Conservation (phyloP, 1,140 invertebrate genomes). For the Pygmarrhopalites habei region DNA sequence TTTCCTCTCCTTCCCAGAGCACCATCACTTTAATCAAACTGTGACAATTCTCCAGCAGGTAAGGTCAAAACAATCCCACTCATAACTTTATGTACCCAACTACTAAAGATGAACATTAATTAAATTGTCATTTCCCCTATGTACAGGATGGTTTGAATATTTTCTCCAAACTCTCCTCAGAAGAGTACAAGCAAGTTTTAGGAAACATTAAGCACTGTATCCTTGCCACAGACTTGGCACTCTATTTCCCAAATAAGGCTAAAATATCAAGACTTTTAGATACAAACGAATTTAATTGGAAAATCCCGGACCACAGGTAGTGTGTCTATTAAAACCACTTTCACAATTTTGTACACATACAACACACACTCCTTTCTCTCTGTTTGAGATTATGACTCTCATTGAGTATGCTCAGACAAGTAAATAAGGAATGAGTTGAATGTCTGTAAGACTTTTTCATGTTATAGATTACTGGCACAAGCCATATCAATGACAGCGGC, state of each 20-base stretch:
- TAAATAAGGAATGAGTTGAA: no score
- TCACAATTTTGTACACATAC: neutral
- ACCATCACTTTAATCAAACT: slow-evolving; percentile 82
- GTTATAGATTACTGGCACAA: slow-evolving; percentile 53
- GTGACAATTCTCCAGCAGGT: slow-evolving; percentile 75
- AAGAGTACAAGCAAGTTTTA: slow-evolving; percentile 70
- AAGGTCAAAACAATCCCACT: neutral
- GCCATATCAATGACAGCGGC: slow-evolving; percentile 73
- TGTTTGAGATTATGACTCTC: no score
- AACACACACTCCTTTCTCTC: no score
- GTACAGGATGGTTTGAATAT: slow-evolving; percentile 72
- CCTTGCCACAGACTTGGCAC: slow-evolving; percentile 70
- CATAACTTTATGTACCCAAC: no score
- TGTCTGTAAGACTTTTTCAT: no score
- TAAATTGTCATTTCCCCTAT: no score
- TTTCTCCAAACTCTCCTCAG: slow-evolving; percentile 60
- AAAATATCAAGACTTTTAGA: slow-evolving; percentile 55
- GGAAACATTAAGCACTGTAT: slow-evolving; percentile 71
- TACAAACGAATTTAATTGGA: slow-evolving; percentile 55
- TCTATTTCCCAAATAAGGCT: slow-evolving; percentile 69
- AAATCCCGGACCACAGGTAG: slow-evolving; percentile 56
- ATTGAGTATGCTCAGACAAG: no score
- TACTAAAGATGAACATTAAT: no score
- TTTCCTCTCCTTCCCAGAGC: slow-evolving; percentile 56
- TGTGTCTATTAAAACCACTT: neutral